Percentiles rank a stretch among this genome's conserved stretches.
phyloP scores from a whole-genome alignment of 2,113 vertebrate genomes.

The Myotis davidii region DNA sequence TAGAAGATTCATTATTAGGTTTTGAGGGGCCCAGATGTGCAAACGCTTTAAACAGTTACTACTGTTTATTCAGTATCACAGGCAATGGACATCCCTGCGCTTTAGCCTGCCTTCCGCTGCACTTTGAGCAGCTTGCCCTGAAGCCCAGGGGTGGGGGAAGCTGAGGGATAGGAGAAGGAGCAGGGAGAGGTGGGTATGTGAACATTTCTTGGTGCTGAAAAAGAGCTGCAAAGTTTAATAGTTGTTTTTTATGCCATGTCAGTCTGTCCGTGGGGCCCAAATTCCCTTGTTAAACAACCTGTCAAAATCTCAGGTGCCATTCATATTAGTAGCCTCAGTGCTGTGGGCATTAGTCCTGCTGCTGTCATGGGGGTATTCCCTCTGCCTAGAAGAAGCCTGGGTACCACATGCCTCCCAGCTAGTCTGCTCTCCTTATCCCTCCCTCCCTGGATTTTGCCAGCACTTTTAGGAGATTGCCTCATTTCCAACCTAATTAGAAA shows the following conservation, averaged over 20 bases:
- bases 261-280: neutral
- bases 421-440: too few relatives aligned
- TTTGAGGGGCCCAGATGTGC: neutral
- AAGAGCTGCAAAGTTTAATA: neutral
- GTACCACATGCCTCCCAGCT: neutral
- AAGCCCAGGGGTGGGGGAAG: neutral
- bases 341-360: neutral
- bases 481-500: neutral
- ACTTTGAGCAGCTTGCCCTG: neutral
- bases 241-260: neutral
- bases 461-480: neutral
- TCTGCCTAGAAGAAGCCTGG: neutral
- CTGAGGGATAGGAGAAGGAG: neutral
- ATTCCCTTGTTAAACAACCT: neutral
- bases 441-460: neutral
- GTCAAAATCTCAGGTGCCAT: neutral
- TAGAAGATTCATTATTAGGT: neutral
- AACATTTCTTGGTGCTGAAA: too few relatives aligned
- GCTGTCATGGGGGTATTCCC: neutral
- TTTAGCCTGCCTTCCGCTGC: neutral
- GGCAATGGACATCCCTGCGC: neutral
- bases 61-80: neutral
- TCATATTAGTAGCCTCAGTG: neutral
- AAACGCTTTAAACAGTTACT: neutral
- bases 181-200: neutral